phyloP scores from a whole-genome alignment of 2,888 invertebrate genomes.

The Leucophenga montana region DNA sequence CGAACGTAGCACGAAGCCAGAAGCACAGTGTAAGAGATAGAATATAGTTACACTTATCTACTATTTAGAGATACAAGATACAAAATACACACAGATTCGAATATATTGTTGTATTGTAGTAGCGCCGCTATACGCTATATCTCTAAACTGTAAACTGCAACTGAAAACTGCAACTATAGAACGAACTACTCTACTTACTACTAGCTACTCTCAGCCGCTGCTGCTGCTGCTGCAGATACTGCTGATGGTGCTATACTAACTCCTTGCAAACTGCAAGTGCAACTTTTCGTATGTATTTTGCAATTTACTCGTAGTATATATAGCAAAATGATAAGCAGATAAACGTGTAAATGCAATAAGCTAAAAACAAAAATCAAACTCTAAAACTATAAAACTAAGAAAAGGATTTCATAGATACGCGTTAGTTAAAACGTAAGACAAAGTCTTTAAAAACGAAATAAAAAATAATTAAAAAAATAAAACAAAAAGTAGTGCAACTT shows the following conservation, averaged over 20 bases:
- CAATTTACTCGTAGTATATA: no score
- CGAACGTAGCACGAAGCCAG: constrained; percentile 69
- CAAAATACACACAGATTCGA: constrained; percentile 26
- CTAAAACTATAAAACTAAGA: background rate
- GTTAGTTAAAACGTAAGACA: no score
- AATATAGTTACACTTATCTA: constrained; percentile 58
- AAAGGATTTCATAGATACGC: background rate
- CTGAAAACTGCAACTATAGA: background rate
- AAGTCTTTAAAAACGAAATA: background rate
- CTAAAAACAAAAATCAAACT: background rate
- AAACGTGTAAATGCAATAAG: constrained; percentile 1
- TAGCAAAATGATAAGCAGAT: background rate
- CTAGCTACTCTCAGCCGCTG: background rate
- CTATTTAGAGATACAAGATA: constrained; percentile 55
- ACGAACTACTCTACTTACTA: no score
- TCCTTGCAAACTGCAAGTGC: background rate
- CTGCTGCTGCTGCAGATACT: background rate
- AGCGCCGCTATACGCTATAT: no score
- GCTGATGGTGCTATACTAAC: background rate
- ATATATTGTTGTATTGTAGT: constrained; percentile 21
- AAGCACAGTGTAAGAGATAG: constrained; percentile 59
- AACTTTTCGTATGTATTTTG: no score
- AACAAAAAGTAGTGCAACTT: background rate
- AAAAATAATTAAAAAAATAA: constrained; percentile 15
- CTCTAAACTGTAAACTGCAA: no score